Base-by-base conservation (phyloP, 2,888 invertebrate genomes). In the Euspilapteryx auroguttella region DNA sequence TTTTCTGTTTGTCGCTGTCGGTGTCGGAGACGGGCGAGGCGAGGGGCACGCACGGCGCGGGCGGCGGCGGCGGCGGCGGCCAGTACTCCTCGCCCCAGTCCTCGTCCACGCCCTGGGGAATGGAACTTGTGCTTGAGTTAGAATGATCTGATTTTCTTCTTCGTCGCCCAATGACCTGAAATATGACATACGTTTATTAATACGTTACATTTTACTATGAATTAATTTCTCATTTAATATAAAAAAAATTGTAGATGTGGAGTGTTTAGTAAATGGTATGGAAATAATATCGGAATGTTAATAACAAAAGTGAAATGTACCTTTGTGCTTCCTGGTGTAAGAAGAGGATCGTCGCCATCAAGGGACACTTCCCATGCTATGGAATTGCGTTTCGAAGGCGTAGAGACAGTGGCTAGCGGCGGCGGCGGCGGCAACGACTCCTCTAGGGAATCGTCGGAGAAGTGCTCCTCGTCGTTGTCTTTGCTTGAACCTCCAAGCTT, bases 351-450 rank as follows among this genome's bases (percentile, higher is more conserved):
- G 47, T 78, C 77, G 53, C 83, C 84, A 52, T 86, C 85, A 44
- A 91, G 78, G 36, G 89, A 85, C 37, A 91, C 89, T 77, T 91
- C 89, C 90, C 91, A 90, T 36, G 90, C 89, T 41, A 90, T 89
- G 52, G 89, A 89, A 51, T 86, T 85, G 45, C 88, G 80, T 69
- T 89, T 89, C 50, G 82, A 82, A 42, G 80, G 80, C 37, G 80
- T 79, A 33, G 59, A 58, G 40, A 56, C 62, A 32, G 71, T 62
- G 21, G 80, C 79, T 40, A 78, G 78, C 36, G 80, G 50, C 25
- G 63, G 59, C 10, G 80, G 85, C 24, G 85, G 85, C 22, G 85
- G 86, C 39, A 86, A 76, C 45, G 82, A 77, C 49, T 87, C 89
- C 58, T 91, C 90, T 37, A 89, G 62, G 11, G 90, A 91, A 61